These are phyloP conservation scores for Muscidifurax raptorellus DNA, from an alignment of 1,140 invertebrate genomes.

Conservation along the genomic window DNA sequence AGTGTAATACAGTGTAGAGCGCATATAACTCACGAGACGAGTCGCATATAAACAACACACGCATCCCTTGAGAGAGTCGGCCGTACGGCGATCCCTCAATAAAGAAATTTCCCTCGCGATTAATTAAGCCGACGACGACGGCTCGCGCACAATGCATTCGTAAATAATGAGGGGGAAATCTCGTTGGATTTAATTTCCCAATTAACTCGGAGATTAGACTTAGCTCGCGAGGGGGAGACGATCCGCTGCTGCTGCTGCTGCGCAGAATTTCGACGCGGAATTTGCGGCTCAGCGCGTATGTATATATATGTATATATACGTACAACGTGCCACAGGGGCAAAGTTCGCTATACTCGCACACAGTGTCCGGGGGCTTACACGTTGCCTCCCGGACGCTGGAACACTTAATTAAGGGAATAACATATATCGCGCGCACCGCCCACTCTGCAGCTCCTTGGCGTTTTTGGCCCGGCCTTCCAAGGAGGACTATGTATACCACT, in stretches of 20 bases:
- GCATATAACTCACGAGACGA: background rate
- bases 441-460: background rate
- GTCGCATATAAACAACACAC: too few species aligned
- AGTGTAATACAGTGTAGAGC: background rate
- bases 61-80: background rate
- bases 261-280: slow-evolving; percentile 37
- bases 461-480: slow-evolving; percentile 9
- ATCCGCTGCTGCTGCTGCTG: background rate
- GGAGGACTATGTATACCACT: background rate
- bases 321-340: background rate
- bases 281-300: background rate
- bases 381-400: slow-evolving; percentile 6
- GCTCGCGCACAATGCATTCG: slow-evolving; percentile 24
- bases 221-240: background rate
- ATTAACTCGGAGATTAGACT: slow-evolving; percentile 50
- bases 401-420: slow-evolving; percentile 51
- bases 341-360: background rate
- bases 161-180: slow-evolving; percentile 47
- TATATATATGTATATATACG: background rate
- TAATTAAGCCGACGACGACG: slow-evolving; percentile 34
- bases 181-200: slow-evolving; percentile 49
- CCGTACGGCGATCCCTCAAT: slow-evolving; percentile 9
- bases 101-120: slow-evolving; percentile 42
- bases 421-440: slow-evolving; percentile 28
- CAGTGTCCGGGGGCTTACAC: background rate